These are phyloP conservation scores for Macaca nemestrina DNA, from an alignment of 2,113 vertebrate genomes.

Conservation along the genomic window DNA sequence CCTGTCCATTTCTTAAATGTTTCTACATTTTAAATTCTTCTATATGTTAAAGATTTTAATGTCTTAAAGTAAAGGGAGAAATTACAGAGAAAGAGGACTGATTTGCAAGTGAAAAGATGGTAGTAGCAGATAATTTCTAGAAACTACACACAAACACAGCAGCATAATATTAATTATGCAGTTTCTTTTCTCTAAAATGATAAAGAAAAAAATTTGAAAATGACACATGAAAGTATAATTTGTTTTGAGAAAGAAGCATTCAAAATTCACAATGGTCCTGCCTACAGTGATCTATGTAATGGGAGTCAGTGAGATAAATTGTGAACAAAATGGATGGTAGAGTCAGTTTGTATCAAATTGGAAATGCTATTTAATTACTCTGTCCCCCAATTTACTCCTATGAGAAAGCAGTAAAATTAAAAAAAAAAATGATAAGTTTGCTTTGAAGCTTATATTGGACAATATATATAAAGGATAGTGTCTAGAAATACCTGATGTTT, in stretches of 20 bases:
- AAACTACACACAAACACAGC: not conserved
- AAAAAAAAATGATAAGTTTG: not conserved
- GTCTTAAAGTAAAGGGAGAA: not conserved
- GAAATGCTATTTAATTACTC: not conserved
- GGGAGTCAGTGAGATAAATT: not conserved
- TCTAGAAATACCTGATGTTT: not conserved
- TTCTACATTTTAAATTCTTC: not conserved
- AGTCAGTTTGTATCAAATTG: not conserved
- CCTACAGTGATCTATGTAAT: too few relatives aligned
- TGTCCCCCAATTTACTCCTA: not conserved
- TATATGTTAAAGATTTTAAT: not conserved
- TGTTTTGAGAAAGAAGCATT: not conserved
- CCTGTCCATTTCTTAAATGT: not conserved
- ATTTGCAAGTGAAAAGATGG: too few relatives aligned
- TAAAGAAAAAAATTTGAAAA: not conserved
- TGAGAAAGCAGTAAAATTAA: not conserved
- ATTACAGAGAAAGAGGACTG: not conserved
- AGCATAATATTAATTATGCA: not conserved
- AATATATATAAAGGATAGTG: not conserved
- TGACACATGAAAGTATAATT: not conserved
- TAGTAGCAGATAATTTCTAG: not conserved
- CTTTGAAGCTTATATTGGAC: not conserved
- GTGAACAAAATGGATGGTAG: not conserved
- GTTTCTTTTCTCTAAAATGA: not conserved
- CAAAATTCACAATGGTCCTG: not conserved